Percentiles rank a stretch among this genome's conserved stretches.
Conservation (phyloP, 1,140 invertebrate genomes). For the Meloidogyne floridensis region DNA sequence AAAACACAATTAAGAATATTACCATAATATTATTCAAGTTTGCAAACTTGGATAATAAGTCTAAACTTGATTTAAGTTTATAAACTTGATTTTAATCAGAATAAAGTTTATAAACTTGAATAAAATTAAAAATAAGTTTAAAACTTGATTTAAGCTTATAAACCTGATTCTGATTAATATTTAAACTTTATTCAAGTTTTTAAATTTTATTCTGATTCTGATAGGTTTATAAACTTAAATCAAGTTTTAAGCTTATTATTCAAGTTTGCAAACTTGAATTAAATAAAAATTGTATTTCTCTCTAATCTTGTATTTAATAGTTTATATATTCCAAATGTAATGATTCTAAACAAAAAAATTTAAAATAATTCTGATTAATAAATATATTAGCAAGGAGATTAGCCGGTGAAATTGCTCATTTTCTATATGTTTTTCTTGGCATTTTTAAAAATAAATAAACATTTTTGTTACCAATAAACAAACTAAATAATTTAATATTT, state of each 20-base stretch:
- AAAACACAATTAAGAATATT: no score
- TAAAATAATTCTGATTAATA: background rate
- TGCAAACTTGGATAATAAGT: no score
- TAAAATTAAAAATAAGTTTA: background rate
- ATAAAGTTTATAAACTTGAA: background rate
- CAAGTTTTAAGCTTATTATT: background rate
- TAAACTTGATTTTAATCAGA: background rate
- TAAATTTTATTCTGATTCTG: no score
- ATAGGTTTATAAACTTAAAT: background rate
- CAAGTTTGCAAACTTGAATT: background rate
- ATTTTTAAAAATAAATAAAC: background rate
- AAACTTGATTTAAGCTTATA: no score
- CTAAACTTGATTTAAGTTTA: background rate
- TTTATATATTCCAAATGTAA: background rate
- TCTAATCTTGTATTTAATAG: no score
- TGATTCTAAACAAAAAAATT: background rate
- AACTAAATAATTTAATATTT: background rate
- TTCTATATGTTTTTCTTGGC: background rate
- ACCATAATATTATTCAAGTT: no score
- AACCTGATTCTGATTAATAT: no score
- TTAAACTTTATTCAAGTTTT: no score
- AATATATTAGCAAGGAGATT: background rate
- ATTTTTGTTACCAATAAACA: conserved; percentile 5
- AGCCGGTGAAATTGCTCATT: background rate
- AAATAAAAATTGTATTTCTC: background rate